Percentiles rank a stretch among this genome's conserved stretches.
These are phyloP conservation scores for Nymphalis c-album DNA, from an alignment of 2,888 invertebrate species.

Conservation along the genomic window DNA sequence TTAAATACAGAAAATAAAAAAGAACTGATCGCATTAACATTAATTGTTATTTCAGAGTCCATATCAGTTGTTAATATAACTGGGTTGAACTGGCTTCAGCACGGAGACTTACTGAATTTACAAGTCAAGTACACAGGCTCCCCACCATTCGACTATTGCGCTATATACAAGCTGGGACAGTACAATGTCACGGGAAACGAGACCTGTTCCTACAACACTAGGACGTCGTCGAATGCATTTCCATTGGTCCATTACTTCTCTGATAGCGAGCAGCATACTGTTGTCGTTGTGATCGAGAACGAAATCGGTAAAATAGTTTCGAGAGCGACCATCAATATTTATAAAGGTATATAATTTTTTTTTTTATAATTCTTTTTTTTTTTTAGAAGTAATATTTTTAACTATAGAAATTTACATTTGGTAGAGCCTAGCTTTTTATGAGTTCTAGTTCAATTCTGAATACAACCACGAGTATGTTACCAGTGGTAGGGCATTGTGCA, in stretches of 20 bases:
- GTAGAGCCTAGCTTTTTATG: too few relatives aligned
- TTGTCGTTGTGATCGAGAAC: constrained; percentile 90
- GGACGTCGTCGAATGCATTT: constrained; percentile 81
- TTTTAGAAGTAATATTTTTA: too few relatives aligned
- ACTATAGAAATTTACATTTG: too few relatives aligned
- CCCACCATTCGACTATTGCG: constrained; percentile 87
- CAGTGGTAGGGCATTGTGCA: too few relatives aligned
- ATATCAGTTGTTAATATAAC: constrained; percentile 85
- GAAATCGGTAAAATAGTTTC: constrained; percentile 86
- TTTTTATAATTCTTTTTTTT: too few relatives aligned
- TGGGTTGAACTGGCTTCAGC: constrained; percentile 91
- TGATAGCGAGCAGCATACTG: constrained; percentile 86
- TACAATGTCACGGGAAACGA: constrained; percentile 90
- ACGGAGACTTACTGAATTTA: constrained; percentile 88
- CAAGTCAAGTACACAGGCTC: constrained; percentile 88
- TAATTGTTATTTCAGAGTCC: constrained; percentile 80
- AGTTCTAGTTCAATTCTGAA: too few relatives aligned
- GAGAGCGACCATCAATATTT: constrained; percentile 89
- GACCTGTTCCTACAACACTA: constrained; percentile 79
- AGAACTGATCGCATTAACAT: neutral
- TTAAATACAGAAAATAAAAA: too few relatives aligned
- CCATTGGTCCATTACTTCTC: constrained; percentile 85
- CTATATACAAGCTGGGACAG: constrained; percentile 82
- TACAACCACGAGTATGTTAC: too few relatives aligned
- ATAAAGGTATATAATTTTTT: constrained; percentile 84